Conservation (phyloP, 2,888 invertebrate species). For the Cheilosia pagana region DNA sequence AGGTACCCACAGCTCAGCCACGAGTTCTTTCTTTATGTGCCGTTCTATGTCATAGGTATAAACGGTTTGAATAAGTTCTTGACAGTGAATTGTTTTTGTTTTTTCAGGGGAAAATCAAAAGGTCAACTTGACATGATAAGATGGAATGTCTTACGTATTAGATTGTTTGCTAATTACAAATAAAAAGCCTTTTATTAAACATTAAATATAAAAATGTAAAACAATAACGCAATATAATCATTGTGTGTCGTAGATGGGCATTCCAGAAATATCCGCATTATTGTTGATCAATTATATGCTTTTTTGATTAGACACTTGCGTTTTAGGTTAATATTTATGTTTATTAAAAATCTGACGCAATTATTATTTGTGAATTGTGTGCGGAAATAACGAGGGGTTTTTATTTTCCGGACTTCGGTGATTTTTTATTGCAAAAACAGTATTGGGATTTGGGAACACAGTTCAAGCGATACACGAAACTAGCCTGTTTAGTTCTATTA, state of each 20-base stretch:
- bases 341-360: conserved; percentile 34
- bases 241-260: background rate
- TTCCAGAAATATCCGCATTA: conserved; percentile 14
- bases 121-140: conserved; percentile 37
- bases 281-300: background rate
- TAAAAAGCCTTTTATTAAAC: background rate
- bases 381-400: background rate
- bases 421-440: too few species aligned
- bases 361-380: background rate
- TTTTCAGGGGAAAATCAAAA: background rate
- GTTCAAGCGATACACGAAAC: too few species aligned
- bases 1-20: too few species aligned
- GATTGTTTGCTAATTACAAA: background rate
- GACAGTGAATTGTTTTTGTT: conserved; percentile 14
- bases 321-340: background rate
- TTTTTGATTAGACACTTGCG: background rate
- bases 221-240: conserved; percentile 1
- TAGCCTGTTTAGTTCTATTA: too few species aligned
- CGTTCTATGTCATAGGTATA: background rate
- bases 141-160: background rate
- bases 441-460: rapidly evolving
- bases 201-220: background rate
- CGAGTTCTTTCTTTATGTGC: too few species aligned
- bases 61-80: background rate
- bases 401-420: too few species aligned